phyloP scores from a whole-genome alignment of 2,113 vertebrate species.

The Pedionomus torquatus region DNA sequence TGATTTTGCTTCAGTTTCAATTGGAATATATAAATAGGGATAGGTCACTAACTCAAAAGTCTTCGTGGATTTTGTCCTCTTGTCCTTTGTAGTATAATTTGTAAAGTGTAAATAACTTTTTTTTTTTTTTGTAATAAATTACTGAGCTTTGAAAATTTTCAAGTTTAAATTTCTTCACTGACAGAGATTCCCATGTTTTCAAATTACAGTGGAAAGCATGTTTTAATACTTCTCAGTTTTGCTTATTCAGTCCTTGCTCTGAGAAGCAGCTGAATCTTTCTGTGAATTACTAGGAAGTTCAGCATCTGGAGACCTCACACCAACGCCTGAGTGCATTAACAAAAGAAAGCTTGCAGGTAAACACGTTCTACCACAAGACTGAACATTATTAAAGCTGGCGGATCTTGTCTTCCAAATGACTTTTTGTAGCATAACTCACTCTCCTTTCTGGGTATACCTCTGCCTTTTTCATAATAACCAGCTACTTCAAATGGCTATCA shows the following conservation, averaged over 20 bases:
- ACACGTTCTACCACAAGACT: not conserved
- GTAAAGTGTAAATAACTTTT: not conserved
- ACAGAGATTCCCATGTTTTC: accelerated
- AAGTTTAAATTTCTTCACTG: not conserved
- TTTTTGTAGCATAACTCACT: not conserved
- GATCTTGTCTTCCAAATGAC: not conserved
- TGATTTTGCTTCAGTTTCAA: not conserved
- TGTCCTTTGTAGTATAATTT: not conserved
- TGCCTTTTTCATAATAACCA: not conserved
- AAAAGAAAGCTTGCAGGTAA: not conserved
- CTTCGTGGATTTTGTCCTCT: not conserved
- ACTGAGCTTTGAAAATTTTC: not conserved
- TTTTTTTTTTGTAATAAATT: not conserved
- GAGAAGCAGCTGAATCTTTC: not conserved
- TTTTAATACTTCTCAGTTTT: not conserved
- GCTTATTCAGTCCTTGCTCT: not conserved
- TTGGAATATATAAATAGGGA: not conserved
- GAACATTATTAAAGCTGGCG: not conserved
- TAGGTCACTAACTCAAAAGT: not conserved
- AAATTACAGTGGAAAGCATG: not conserved
- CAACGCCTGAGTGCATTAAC: not conserved
- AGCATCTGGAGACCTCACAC: not conserved
- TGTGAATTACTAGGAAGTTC: not conserved
- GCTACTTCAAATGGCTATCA: not conserved
- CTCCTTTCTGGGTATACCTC: not conserved